Conservation (phyloP, 1,140 invertebrate species). For the Drosophila persimilis region DNA sequence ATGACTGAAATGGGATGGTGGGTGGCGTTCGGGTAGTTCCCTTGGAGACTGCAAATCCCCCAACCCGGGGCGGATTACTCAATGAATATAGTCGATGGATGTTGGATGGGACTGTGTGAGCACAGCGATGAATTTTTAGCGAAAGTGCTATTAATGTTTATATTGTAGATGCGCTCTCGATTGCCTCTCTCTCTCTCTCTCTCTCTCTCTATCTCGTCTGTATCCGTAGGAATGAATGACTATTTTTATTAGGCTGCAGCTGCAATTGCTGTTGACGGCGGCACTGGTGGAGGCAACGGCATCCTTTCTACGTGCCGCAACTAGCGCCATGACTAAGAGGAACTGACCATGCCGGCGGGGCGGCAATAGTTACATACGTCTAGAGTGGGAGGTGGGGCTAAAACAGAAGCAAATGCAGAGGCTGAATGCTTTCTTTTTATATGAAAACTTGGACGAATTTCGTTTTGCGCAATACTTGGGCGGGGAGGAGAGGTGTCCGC, state of each 20-base stretch:
- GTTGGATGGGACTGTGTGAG: neutral
- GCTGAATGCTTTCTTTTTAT: too few relatives aligned
- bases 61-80: conserved; percentile 45
- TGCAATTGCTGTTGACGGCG: conserved; percentile 7
- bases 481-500: neutral
- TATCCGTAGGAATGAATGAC: conserved; percentile 48
- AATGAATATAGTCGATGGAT: conserved; percentile 50
- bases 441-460: conserved; percentile 24
- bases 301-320: conserved; percentile 19
- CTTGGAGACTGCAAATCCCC: conserved; percentile 18
- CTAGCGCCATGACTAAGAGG: conserved; percentile 36
- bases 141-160: conserved; percentile 71
- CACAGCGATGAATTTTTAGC: conserved; percentile 28
- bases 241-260: conserved; percentile 40
- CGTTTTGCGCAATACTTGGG: conserved; percentile 63
- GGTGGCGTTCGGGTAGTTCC: conserved; percentile 11
- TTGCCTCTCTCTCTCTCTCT: neutral
- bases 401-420: too few relatives aligned
- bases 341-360: conserved; percentile 12
- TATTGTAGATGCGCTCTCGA: conserved; percentile 6
- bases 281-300: neutral
- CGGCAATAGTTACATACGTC: neutral
- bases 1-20: conserved; percentile 1
- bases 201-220: conserved; percentile 5
- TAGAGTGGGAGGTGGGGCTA: too few relatives aligned